Percentiles rank a stretch among this genome's conserved stretches.
phyloP scores from a whole-genome alignment of 2,888 invertebrate species.

The Chaitophorus viminalis region DNA sequence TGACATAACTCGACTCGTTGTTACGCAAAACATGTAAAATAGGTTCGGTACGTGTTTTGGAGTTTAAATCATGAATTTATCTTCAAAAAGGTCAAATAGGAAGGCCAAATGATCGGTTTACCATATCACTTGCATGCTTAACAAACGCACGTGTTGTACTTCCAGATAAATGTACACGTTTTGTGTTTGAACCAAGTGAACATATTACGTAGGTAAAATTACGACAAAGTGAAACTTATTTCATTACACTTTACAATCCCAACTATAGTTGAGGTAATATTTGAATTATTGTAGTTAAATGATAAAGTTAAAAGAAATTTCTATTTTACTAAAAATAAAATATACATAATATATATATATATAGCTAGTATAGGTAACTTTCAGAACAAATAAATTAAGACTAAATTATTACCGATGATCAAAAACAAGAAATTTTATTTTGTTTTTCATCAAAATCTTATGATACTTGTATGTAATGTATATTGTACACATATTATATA shows the following conservation, averaged over 20 bases:
- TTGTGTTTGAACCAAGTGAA: neutral
- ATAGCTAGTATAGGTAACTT: no score
- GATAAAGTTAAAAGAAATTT: no score
- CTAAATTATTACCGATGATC: no score
- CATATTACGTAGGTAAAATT: neutral
- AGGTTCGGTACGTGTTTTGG: neutral
- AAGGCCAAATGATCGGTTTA: neutral
- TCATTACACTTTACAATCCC: neutral
- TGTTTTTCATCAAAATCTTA: no score
- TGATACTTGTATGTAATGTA: no score
- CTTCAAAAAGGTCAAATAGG: neutral
- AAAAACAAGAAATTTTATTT: no score
- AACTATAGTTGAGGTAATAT: no score
- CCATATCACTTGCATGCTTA: neutral
- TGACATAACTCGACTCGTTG: neutral
- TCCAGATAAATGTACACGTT: neutral
- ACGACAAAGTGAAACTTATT: neutral
- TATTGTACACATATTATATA: no score
- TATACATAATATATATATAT: no score
- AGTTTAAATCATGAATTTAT: neutral
- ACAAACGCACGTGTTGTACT: neutral
- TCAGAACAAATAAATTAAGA: no score
- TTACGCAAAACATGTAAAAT: neutral
- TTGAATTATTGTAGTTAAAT: no score
- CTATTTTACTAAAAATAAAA: no score